Conservation (phyloP, 2,797 vertebrate species). For the Pempheris klunzingeri region DNA sequence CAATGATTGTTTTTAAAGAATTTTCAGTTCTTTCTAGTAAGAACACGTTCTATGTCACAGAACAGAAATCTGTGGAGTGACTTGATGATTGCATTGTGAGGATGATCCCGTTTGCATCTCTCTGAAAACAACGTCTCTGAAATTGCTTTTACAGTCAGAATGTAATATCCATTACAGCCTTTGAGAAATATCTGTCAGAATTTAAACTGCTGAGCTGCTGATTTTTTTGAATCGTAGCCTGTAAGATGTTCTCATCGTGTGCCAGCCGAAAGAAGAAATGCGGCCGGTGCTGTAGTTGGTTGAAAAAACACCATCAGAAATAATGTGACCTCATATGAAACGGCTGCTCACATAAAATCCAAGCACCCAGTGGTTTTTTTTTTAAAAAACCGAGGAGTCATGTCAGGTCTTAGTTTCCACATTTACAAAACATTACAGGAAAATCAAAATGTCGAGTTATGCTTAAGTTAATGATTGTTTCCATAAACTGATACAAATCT, state of each 20-base stretch:
- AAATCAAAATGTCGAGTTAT: neutral
- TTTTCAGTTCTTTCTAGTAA: neutral
- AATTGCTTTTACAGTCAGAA: conserved; percentile 25
- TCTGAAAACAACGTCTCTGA: conserved; percentile 9
- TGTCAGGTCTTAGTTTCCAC: neutral
- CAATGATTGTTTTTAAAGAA: neutral
- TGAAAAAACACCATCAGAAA: conserved; percentile 10
- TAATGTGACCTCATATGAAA: neutral
- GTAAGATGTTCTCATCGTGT: neutral
- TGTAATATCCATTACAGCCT: neutral
- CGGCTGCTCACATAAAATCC: neutral
- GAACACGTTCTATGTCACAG: neutral
- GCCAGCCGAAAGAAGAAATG: conserved; percentile 15
- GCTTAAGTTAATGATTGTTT: conserved; percentile 8
- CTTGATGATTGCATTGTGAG: conserved; percentile 9
- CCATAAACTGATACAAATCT: neutral
- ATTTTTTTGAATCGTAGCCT: conserved; percentile 14
- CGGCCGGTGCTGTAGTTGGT: neutral
- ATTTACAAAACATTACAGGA: neutral
- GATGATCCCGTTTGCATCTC: neutral
- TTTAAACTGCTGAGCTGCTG: conserved; percentile 10
- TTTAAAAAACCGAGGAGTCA: neutral
- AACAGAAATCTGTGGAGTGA: neutral
- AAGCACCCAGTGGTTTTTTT: neutral
- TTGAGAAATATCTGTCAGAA: conserved; percentile 10